Conservation (phyloP, 2,888 invertebrate genomes). For the Branchipolynoe longqiensis region DNA sequence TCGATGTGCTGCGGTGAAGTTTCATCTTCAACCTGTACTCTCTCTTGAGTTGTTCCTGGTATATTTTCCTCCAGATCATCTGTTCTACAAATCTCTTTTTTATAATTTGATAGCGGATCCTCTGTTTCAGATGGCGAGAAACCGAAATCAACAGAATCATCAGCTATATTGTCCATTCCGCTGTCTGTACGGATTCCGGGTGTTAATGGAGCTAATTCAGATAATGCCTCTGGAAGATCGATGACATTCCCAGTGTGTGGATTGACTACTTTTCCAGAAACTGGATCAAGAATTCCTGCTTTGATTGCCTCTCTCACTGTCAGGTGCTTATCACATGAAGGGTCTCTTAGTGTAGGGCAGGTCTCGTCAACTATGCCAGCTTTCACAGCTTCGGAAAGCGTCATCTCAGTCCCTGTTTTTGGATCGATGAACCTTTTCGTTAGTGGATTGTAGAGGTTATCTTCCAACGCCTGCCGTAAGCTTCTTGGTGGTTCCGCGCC, state of each 20-base stretch:
- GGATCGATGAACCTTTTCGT: constrained; percentile 88
- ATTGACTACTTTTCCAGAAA: constrained; percentile 71
- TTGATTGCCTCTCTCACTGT: constrained; percentile 87
- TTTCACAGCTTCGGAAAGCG: constrained; percentile 91
- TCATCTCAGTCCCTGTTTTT: constrained; percentile 85
- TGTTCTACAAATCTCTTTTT: too few species aligned
- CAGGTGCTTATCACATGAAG: constrained; percentile 85
- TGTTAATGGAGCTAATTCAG: background rate
- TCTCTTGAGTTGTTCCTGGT: too few species aligned
- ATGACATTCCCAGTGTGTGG: constrained; percentile 87
- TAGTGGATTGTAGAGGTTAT: constrained; percentile 82
- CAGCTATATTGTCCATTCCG: background rate
- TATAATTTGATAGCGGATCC: too few species aligned
- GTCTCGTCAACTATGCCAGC: constrained; percentile 93
- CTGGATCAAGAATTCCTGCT: constrained; percentile 82
- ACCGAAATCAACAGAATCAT: too few species aligned
- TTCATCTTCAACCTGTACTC: too few species aligned
- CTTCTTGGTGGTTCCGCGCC: constrained; percentile 57
- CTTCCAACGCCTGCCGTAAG: constrained; percentile 83
- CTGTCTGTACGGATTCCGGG: background rate
- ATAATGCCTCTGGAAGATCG: constrained; percentile 71
- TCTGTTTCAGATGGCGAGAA: too few species aligned
- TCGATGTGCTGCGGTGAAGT: too few species aligned
- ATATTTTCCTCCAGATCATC: too few species aligned
- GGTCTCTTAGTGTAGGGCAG: constrained; percentile 84